phyloP scores from a whole-genome alignment of 2,888 invertebrate genomes.

The Drymonia ruficornis region DNA sequence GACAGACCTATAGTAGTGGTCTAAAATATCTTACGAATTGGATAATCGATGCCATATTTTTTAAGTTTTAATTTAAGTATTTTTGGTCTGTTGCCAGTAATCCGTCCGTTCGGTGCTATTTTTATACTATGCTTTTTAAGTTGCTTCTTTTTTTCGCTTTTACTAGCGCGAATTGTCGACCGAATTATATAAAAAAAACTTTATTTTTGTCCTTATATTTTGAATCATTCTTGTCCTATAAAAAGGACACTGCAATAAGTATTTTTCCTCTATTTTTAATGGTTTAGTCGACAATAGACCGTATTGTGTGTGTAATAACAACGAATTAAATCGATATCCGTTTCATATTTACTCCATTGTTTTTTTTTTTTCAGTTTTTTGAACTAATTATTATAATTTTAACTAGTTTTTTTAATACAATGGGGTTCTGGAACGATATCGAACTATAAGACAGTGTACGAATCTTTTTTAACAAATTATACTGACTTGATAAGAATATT shows the following conservation, averaged over 20 bases:
- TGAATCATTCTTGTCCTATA: too few species aligned
- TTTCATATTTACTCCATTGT: constrained; percentile 83
- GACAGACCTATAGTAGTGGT: constrained; percentile 12
- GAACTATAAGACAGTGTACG: constrained; percentile 63
- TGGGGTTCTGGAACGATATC: constrained; percentile 84
- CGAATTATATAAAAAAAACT: constrained; percentile 3
- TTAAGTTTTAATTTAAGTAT: constrained; percentile 55
- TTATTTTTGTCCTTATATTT: too few species aligned
- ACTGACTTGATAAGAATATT: constrained; percentile 66
- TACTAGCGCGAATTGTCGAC: constrained; percentile 28
- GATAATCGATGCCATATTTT: constrained; percentile 76
- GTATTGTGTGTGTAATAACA: constrained; percentile 53
- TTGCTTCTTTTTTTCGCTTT: constrained; percentile 42
- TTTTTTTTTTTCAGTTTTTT: constrained; percentile 44
- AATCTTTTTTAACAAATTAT: constrained; percentile 80
- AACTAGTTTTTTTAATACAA: constrained; percentile 68
- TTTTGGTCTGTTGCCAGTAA: constrained; percentile 47
- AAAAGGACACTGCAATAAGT: too few species aligned
- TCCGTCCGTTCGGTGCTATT: constrained; percentile 79
- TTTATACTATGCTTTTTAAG: constrained; percentile 45
- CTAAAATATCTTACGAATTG: constrained; percentile 26
- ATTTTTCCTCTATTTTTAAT: neutral
- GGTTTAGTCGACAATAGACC: neutral
- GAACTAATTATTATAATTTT: constrained; percentile 47
- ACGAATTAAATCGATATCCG: constrained; percentile 72